These are phyloP conservation scores for Aplocera efformata DNA, from an alignment of 2,888 invertebrate genomes.

Conservation along the genomic window DNA sequence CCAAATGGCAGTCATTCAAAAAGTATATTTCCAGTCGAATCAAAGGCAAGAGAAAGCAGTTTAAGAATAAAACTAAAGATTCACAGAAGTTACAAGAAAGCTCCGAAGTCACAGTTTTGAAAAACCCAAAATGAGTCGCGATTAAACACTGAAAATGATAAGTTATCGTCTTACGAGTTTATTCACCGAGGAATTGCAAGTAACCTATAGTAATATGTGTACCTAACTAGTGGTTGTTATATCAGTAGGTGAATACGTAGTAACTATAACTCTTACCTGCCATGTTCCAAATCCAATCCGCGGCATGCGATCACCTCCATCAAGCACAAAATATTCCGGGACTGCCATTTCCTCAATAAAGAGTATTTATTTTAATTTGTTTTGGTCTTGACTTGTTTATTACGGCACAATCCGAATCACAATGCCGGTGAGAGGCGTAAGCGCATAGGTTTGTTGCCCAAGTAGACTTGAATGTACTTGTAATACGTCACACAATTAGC, in stretches of 20 bases:
- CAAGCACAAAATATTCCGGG: conserved; percentile 53
- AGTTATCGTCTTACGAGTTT: conserved; percentile 22
- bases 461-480: conserved; percentile 30
- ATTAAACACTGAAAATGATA: conserved; percentile 4
- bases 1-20: conserved; percentile 51
- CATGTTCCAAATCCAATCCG: conserved; percentile 89
- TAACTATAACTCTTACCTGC: conserved; percentile 80
- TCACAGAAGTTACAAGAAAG: conserved; percentile 13
- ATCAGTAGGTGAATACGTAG: not conserved
- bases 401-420: conserved; percentile 30
- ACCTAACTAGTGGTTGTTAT: too few relatives aligned
- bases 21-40: conserved; percentile 39
- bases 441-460: conserved; percentile 18
- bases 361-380: conserved; percentile 14
- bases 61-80: conserved; percentile 21
- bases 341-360: conserved; percentile 42
- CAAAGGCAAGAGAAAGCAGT: conserved; percentile 31
- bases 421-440: conserved; percentile 39
- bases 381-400: conserved; percentile 26
- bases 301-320: conserved; percentile 83
- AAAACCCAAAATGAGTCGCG: conserved; percentile 1
- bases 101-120: conserved; percentile 6
- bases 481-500: conserved; percentile 22
- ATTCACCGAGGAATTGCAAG: conserved; percentile 8
- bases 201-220: too few relatives aligned